Evolutionary conservation across 2,113 vertebrate species (phyloP), one percentile per base, ranked within the genome.

Genomic region (Maylandia zebra): DNA sequence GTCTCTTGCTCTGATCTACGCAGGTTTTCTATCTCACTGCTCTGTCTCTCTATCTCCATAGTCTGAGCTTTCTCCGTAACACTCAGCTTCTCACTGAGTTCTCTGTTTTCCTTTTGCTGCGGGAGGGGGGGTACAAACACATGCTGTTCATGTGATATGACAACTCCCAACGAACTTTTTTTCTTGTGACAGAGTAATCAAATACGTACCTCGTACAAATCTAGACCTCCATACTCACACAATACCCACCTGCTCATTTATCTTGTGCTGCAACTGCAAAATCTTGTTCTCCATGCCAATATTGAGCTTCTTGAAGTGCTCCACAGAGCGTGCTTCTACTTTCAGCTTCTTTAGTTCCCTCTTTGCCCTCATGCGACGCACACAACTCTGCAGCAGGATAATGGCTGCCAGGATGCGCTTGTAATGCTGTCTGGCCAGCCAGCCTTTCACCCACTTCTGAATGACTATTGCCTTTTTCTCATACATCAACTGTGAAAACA

Each of bases 201-300:
- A 78, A 78, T 52, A 34, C 4, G 3, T n/a, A 13, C 27, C 27
- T 34, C 10, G 48, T 11, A 55, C 24, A 84, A 48, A 53, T 52
- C 13, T 30, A 17, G 1, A 55, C 8, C 14, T 16, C 8, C 6
- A 84, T 6, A 30, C 17, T 84, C 16, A 10, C 82, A 32, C 8
- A 74, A 12, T 27, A 32, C 87, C 83, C 76, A 99, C 98, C 98
- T 99, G 98, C 85, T 99, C 97, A 8, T 99, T 97, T 7, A 99
- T 96, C 94, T 98, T 99, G 66, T 97, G 95, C 91, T 99, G 99
- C 81, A 99, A 95, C 94, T 99, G 98, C 97, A 99, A 96, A 90
- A 99, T 98, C 95, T 99, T 99, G 94, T 99, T 99, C 95, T 99
- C 99, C 97, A 99, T 97, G 86, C 98, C 99, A 0, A 98, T 85